Conservation (phyloP, 2,113 vertebrate species). For the Vulpes ferrilata region DNA sequence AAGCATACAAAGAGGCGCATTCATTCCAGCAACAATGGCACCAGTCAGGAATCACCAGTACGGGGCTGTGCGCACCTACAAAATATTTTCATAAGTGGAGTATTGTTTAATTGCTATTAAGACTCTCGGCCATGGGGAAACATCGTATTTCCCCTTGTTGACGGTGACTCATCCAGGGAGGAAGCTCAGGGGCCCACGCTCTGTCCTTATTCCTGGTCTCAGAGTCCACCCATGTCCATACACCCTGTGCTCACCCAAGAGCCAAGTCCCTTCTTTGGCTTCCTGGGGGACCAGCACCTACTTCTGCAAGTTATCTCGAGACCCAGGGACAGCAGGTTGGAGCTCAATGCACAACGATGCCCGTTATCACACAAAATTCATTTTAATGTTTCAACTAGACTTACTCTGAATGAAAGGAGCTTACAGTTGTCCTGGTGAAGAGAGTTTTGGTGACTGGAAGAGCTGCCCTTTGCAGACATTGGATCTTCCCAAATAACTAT, state of each 20-base stretch:
- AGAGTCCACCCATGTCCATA: rapidly evolving
- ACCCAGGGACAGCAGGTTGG: background rate
- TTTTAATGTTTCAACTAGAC: too few relatives aligned
- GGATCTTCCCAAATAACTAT: too few relatives aligned
- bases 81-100: rapidly evolving
- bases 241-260: rapidly evolving
- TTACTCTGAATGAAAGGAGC: background rate
- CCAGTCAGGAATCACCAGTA: background rate
- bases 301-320: background rate
- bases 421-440: background rate
- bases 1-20: rapidly evolving
- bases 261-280: background rate
- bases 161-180: background rate
- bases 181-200: rapidly evolving
- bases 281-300: background rate
- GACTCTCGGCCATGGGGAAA: background rate
- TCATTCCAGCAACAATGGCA: rapidly evolving
- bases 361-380: background rate
- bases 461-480: rapidly evolving
- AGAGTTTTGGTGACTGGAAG: background rate
- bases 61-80: rapidly evolving
- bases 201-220: rapidly evolving
- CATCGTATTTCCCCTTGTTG: rapidly evolving
- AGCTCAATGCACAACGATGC: rapidly evolving
- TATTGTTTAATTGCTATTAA: rapidly evolving